phyloP scores from a whole-genome alignment of 2,113 vertebrate genomes.

The Hypocryptadius cinnamomeus region DNA sequence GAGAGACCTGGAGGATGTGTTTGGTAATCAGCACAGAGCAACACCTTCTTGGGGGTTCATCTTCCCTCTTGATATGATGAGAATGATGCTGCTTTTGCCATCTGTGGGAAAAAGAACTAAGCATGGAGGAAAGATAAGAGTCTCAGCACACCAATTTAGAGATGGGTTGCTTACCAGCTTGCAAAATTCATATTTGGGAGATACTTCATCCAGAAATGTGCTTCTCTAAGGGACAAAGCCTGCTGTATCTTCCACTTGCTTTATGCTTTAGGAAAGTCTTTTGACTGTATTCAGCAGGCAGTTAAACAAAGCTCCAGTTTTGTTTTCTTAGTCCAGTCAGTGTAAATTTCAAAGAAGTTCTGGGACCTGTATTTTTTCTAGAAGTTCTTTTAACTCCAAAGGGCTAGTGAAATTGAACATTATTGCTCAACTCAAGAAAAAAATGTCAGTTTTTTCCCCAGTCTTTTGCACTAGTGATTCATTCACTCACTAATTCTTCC shows the following conservation, averaged over 20 bases:
- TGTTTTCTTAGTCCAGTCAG: neutral
- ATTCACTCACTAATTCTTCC: neutral
- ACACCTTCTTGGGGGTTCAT: neutral
- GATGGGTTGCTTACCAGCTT: neutral
- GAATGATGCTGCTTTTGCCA: neutral
- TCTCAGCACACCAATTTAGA: neutral
- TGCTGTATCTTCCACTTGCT: neutral
- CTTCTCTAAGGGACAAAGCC: neutral
- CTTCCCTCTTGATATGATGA: neutral
- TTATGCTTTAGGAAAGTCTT: neutral
- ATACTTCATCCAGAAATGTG: neutral
- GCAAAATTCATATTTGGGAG: neutral
- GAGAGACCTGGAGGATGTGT: neutral
- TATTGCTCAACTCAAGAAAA: neutral
- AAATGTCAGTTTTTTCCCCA: neutral
- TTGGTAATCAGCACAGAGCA: neutral
- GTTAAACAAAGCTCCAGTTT: neutral
- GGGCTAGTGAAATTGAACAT: neutral
- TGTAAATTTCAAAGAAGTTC: neutral
- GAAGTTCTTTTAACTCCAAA: neutral
- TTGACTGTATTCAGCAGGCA: neutral
- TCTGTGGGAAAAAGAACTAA: neutral
- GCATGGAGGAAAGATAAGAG: neutral
- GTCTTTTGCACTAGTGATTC: neutral
- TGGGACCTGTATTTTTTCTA: neutral